Conservation (phyloP, 2,888 invertebrate species). For the Sinodicranocentrus sp. region DNA sequence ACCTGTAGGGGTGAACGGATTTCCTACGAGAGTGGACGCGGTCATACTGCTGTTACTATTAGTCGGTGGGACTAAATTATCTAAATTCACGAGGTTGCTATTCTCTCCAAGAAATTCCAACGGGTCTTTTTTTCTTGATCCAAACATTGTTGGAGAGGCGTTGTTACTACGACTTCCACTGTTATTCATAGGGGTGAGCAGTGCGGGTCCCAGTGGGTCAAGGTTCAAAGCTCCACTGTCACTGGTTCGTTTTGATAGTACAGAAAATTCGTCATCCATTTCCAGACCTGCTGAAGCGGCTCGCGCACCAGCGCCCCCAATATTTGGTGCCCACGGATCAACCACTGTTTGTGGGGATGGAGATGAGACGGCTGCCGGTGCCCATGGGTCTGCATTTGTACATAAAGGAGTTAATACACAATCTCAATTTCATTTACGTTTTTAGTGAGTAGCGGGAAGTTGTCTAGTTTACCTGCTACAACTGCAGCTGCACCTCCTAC, state of each 20-base stretch:
- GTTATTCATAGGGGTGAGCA: constrained; percentile 70
- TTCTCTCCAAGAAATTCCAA: constrained; percentile 98
- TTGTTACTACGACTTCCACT: constrained; percentile 68
- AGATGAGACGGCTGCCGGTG: constrained; percentile 77
- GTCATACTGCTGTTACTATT: constrained; percentile 15
- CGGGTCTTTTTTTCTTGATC: constrained; percentile 86
- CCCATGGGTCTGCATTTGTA: constrained; percentile 82
- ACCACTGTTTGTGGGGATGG: constrained; percentile 66
- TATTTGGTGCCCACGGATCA: constrained; percentile 78
- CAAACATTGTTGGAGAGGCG: constrained; percentile 63
- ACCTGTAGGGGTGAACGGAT: constrained; percentile 71
- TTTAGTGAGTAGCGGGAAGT: not conserved
- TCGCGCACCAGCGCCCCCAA: constrained; percentile 64
- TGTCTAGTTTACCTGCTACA: constrained; percentile 40
- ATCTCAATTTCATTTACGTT: too few relatives aligned
- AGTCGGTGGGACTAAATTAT: constrained; percentile 89
- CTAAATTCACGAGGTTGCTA: constrained; percentile 97
- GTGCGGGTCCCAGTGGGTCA: constrained; percentile 71
- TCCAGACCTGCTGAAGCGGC: constrained; percentile 75
- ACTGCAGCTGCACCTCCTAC: constrained; percentile 55
- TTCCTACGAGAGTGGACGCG: constrained; percentile 50
- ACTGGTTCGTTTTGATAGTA: constrained; percentile 86
- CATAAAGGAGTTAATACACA: not conserved
- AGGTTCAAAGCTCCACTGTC: constrained; percentile 70
- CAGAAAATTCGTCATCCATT: constrained; percentile 90